These are phyloP conservation scores for Zaprionus capensis DNA, from an alignment of 1,140 invertebrate species.

Conservation along the genomic window DNA sequence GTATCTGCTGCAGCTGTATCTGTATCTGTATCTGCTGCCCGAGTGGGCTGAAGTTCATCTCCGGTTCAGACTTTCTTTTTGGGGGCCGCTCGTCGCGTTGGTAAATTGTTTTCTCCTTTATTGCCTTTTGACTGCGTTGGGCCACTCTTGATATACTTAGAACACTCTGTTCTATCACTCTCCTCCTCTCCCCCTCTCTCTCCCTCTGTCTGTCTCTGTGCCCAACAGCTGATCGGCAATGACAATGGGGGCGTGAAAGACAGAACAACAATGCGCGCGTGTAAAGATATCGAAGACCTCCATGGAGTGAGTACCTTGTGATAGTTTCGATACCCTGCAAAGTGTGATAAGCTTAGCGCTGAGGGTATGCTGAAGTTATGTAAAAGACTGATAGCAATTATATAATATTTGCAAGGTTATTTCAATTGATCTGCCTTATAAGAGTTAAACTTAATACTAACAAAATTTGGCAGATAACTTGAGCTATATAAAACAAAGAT, in stretches of 20 bases:
- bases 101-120: conserved; percentile 47
- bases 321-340: conserved; percentile 9
- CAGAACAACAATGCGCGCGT: not conserved
- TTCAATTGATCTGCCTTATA: too few species aligned
- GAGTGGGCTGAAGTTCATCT: conserved; percentile 23
- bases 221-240: conserved; percentile 62
- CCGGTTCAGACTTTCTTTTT: conserved; percentile 49
- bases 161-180: conserved; percentile 4
- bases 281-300: conserved; percentile 4
- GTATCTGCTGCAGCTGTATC: not conserved
- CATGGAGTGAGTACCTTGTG: not conserved
- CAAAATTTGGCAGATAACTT: not conserved
- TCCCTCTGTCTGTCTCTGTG: conserved; percentile 43
- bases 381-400: not conserved
- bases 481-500: not conserved
- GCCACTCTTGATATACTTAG: conserved; percentile 43
- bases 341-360: not conserved
- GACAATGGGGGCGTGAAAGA: conserved; percentile 45
- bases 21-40: not conserved
- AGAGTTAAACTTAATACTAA: too few species aligned
- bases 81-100: conserved; percentile 36
- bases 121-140: conserved; percentile 48
- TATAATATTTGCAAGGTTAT: too few species aligned
- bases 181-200: not conserved
- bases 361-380: not conserved